Evolutionary conservation across 2,888 invertebrate species (phyloP), one percentile per base, ranked within the genome.

Genomic region (Drosophila meridiana): DNA sequence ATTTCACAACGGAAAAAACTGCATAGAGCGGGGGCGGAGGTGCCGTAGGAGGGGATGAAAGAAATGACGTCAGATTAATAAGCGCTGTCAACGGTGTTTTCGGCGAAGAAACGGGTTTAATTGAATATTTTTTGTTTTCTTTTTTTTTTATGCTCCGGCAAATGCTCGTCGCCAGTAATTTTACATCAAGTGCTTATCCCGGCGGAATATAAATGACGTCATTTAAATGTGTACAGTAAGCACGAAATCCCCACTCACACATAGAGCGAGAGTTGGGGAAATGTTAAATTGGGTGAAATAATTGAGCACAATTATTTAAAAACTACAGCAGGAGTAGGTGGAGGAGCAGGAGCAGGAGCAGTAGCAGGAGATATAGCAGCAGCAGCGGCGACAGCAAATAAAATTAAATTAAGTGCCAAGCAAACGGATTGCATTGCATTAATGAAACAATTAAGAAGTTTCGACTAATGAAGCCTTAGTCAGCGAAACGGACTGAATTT

Each of bases 221-320:
- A 84, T 87, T 87, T 87, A 87, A 89, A 76, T 82, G 74, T 67
- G 61, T 68, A 78, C 75, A 77, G 74, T 71, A 82, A 87, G 71
- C 74, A 56, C 56, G 70, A 78, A 80, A 71, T 69, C 56, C 71
- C 34, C 13, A 53, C 8, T 61, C 61, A 67, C 60, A 63, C 64
- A 72, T 48, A 60, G n/a, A 67, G 34, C 32, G 13, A 20, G 9
- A 40, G 20, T 34, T 53, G 72, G 68, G 72, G 65, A 87, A 89
- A 80, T 89, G 89, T 87, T 87, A 87, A 87, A 87, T 87, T 87
- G 89, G 87, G 82, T 78, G 83, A 87, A 87, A 87, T 87, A 87
- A 87, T 87, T 87, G 87, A 80, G 74, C 64, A 78, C 89, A 89
- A 89, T 87, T 85, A 87, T 87, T 87, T 87, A 82, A 89, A 85